Base-by-base conservation (phyloP, 2,113 vertebrate species). In the Benthochromis sp. region DNA sequence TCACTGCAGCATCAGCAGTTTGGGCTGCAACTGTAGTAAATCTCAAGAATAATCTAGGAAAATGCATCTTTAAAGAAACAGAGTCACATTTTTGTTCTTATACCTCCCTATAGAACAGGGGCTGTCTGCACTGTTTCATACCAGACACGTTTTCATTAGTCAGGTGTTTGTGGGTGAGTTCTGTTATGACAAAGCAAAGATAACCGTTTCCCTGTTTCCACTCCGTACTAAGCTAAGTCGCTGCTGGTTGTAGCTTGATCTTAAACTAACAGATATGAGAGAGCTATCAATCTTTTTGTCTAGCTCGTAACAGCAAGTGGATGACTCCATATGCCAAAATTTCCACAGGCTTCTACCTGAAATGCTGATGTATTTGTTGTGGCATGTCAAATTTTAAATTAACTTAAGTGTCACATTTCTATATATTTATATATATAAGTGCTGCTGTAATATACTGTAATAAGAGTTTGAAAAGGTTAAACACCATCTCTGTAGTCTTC, bases 371-470 rank as follows among this genome's bases (percentile, higher is more conserved):
- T 2, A 71, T 40, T 40, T 71, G 38, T 71, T 71, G 66, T 40
- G n/a, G 27, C 27, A 61, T 61, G 8, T 61, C 14, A 61, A 17
- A 61, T 61, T 61, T 61, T 19, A 34, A 61, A 34, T 19, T 19
- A 34, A 61, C 29, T 61, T 61, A 61, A 61, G 16, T 61, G 29
- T 61, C 16, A 10, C 9, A 59, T 6, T 4, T 6, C 1, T 59
- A 9, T 31, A 9, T 0, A 27, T 27, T 2, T 57, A 3, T 55
- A 27, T 0, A 52, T 2, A 2, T 2, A 59, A 14, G 6, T n/a
- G 50, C 55, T 82, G 52, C 9, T 59, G 29, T 63, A 29, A 47
- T 34, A 73, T 4, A 73, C 7, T 52, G 14, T 7, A 9, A 31
- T 1, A 45, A 71, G 13, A 43, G 66, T 21, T 47, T 73, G 8